Evolutionary conservation across 2,888 invertebrate species (phyloP).

Genomic region (Lathronympha strigana): DNA sequence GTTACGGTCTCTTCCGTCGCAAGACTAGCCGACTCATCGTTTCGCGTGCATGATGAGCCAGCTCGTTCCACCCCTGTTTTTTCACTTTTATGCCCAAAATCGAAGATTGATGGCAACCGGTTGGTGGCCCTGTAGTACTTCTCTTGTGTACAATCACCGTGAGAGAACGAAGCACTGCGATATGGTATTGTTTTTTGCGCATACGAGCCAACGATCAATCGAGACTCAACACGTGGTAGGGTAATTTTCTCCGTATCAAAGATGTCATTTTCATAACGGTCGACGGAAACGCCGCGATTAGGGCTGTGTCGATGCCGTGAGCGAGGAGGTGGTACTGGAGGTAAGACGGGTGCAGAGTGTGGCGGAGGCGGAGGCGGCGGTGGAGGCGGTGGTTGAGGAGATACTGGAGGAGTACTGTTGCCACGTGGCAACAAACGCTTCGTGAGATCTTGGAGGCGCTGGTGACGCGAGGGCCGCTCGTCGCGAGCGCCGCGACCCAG

Average conservation of each 20-base stretch:
- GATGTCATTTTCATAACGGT: slow-evolving; percentile 67
- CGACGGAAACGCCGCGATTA: slow-evolving; percentile 75
- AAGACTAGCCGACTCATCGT: slow-evolving; percentile 65
- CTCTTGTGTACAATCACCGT: slow-evolving; percentile 90
- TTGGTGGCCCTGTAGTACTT: slow-evolving; percentile 70
- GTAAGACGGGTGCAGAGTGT: slow-evolving; percentile 81
- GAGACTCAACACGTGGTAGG: slow-evolving; percentile 84
- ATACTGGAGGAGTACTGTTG: slow-evolving; percentile 52
- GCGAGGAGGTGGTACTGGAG: slow-evolving; percentile 84
- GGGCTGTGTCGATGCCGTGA: slow-evolving; percentile 81
- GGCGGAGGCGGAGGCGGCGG: slow-evolving; percentile 73
- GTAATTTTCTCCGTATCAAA: slow-evolving; percentile 79
- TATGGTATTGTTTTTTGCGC: slow-evolving; percentile 88
- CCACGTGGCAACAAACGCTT: slow-evolving; percentile 88
- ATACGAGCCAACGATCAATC: slow-evolving; percentile 85
- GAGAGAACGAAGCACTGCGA: slow-evolving; percentile 94
- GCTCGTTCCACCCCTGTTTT: slow-evolving; percentile 55
- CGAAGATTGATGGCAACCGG: slow-evolving; percentile 72
- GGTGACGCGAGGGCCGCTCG: slow-evolving; percentile 83
- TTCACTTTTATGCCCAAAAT: slow-evolving; percentile 69
- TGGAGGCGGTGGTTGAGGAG: slow-evolving; percentile 62
- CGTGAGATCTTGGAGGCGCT: slow-evolving; percentile 91
- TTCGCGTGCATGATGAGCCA: slow-evolving; percentile 56
- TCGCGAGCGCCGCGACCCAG: slow-evolving; percentile 85
- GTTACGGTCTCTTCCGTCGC: slow-evolving; percentile 70